phyloP scores from a whole-genome alignment of 2,888 invertebrate genomes.

The Creontiades dilutus region DNA sequence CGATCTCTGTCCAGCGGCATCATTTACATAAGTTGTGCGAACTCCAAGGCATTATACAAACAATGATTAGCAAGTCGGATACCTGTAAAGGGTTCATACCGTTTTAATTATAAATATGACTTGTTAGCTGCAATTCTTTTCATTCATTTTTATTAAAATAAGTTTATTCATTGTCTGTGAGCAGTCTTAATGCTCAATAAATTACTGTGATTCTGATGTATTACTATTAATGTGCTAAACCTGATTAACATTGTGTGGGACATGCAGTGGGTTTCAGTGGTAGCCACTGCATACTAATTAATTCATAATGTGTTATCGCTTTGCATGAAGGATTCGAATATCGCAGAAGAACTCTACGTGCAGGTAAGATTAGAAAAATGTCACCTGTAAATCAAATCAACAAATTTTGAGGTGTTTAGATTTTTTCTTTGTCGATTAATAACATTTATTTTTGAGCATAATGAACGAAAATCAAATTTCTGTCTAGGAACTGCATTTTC shows the following conservation, averaged over 20 bases:
- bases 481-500: too few relatives aligned
- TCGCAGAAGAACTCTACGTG: too few relatives aligned
- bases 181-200: background rate
- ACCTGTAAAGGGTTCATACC: background rate
- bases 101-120: slow-evolving; percentile 40
- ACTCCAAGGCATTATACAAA: background rate
- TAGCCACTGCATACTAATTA: too few relatives aligned
- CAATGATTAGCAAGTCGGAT: slow-evolving; percentile 34
- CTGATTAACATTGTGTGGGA: background rate
- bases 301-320: too few relatives aligned
- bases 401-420: too few relatives aligned
- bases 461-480: too few relatives aligned
- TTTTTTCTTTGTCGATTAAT: too few relatives aligned
- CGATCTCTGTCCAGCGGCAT: background rate
- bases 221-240: background rate
- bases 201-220: background rate
- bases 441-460: too few relatives aligned
- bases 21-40: slow-evolving; percentile 48
- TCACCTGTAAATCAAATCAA: too few relatives aligned
- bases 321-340: too few relatives aligned
- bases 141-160: slow-evolving; percentile 30
- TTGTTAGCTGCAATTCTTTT: slow-evolving; percentile 23
- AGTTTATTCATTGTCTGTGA: background rate
- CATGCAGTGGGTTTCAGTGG: too few relatives aligned
- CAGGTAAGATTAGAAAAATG: too few relatives aligned